A percentile compares a stretch with the other conserved stretches of the same genome.
phyloP scores from a whole-genome alignment of 2,797 vertebrate genomes.

The Crenuchus spilurus region DNA sequence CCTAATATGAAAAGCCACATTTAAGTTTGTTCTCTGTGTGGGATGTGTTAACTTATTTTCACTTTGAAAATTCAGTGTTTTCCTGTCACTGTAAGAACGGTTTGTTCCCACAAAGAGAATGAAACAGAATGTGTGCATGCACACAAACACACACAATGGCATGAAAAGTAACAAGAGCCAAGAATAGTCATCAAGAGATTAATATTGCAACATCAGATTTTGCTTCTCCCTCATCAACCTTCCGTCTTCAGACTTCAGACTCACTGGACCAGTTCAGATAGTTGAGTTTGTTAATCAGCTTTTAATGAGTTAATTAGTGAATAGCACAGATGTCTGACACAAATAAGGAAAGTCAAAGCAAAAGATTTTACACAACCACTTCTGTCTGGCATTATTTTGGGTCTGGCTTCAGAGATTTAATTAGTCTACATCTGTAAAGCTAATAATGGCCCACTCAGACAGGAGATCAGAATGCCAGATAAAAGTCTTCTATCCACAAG shows the following conservation, averaged over 20 bases:
- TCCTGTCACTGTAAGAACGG: not conserved
- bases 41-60: too few relatives aligned
- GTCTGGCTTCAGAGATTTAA: conserved; percentile 19
- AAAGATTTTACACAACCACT: not conserved
- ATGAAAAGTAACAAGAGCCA: too few relatives aligned
- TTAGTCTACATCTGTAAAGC: conserved; percentile 12
- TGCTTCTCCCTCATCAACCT: too few relatives aligned
- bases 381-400: conserved; percentile 9
- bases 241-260: conserved; percentile 12
- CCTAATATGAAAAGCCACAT: too few relatives aligned
- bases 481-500: not conserved
- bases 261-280: too few relatives aligned
- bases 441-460: conserved; percentile 21
- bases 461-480: conserved; percentile 1
- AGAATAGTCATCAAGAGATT: too few relatives aligned
- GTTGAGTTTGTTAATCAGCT: not conserved
- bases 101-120: not conserved
- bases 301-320: not conserved
- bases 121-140: not conserved
- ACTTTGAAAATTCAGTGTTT: too few relatives aligned
- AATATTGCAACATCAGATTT: too few relatives aligned
- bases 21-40: too few relatives aligned
- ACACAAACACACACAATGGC: not conserved
- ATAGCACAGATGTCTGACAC: not conserved
- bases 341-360: not conserved